Evolutionary conservation across 2,797 vertebrate genomes (phyloP).

Genomic region (Sebastes hubbsi): DNA sequence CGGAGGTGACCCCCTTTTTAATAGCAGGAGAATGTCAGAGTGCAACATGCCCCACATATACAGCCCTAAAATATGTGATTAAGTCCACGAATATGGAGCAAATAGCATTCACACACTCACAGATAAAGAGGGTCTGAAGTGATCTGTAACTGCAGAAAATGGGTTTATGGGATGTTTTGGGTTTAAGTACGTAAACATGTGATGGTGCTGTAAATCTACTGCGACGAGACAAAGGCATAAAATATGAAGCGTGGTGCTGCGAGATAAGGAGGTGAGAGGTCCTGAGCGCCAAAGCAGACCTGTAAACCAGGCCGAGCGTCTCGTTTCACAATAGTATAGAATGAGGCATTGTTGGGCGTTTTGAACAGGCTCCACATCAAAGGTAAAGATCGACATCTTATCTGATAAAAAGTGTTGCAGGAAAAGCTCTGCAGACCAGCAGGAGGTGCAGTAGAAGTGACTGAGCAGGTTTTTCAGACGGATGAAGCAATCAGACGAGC

Average conservation of each 20-base stretch:
- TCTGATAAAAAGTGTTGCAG: constrained; percentile 31
- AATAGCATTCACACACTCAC: constrained; percentile 16
- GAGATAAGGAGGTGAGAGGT: constrained; percentile 52
- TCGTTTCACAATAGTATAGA: constrained; percentile 33
- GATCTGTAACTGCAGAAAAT: background rate
- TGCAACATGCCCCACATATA: constrained; percentile 62
- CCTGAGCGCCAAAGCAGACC: background rate
- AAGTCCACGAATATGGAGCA: constrained; percentile 56
- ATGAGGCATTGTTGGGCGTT: constrained; percentile 26
- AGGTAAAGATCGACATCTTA: constrained; percentile 42
- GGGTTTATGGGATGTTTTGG: constrained; percentile 29
- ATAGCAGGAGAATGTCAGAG: constrained; percentile 49
- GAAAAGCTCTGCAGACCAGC: constrained; percentile 32
- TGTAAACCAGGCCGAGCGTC: constrained; percentile 25
- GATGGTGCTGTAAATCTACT: constrained; percentile 27
- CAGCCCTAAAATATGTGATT: constrained; percentile 40
- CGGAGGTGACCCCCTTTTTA: constrained; percentile 74
- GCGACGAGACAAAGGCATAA: constrained; percentile 15
- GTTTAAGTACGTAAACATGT: constrained; percentile 20
- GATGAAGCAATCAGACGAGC: background rate
- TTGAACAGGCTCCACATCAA: constrained; percentile 20
- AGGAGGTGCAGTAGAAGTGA: constrained; percentile 43
- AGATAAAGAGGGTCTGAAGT: background rate
- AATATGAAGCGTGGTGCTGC: background rate
- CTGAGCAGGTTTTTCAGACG: background rate